A percentile compares a stretch with the other conserved stretches of the same genome.
Conservation (phyloP, 2,888 invertebrate species). For the Ferrisia virgata region DNA sequence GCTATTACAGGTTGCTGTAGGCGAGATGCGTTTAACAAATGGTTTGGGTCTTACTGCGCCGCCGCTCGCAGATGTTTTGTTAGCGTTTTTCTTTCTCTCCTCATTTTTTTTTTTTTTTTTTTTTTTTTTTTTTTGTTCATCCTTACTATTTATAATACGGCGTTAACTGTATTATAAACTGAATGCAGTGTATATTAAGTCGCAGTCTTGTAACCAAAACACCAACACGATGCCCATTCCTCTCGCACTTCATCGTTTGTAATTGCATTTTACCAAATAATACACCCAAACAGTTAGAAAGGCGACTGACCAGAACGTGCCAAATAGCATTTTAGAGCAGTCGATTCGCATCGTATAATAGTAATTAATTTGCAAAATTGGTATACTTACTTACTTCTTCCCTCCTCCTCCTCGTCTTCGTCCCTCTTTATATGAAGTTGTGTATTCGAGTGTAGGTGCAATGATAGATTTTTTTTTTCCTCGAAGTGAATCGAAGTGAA, state of each 20-base stretch:
- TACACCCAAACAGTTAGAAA: constrained; percentile 20
- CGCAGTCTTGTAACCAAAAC: not conserved
- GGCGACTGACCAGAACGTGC: constrained; percentile 27
- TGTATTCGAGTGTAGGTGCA: no score
- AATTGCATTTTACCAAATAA: constrained; percentile 14
- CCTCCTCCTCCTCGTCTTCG: no score
- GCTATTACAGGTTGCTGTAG: constrained; percentile 31
- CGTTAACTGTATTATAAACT: constrained; percentile 13
- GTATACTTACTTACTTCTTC: not conserved
- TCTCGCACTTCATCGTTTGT: not conserved
- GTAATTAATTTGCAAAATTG: not conserved
- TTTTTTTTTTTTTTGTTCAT: not conserved
- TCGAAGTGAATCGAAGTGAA: no score
- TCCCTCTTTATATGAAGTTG: no score
- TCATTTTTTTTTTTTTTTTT: not conserved
- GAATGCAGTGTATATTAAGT: constrained; percentile 8
- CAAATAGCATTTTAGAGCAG: not conserved
- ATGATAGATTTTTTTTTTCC: no score
- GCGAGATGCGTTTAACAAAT: constrained; percentile 38
- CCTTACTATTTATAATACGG: constrained; percentile 1
- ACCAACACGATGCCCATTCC: not conserved
- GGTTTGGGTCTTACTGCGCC: constrained; percentile 22
- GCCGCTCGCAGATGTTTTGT: constrained; percentile 33
- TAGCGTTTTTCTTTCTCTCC: not conserved
- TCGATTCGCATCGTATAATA: not conserved